Percentiles rank a stretch among this genome's conserved stretches.
Evolutionary conservation across 2,888 invertebrate genomes (phyloP).

Genomic region (Drosophila kuntzei): DNA sequence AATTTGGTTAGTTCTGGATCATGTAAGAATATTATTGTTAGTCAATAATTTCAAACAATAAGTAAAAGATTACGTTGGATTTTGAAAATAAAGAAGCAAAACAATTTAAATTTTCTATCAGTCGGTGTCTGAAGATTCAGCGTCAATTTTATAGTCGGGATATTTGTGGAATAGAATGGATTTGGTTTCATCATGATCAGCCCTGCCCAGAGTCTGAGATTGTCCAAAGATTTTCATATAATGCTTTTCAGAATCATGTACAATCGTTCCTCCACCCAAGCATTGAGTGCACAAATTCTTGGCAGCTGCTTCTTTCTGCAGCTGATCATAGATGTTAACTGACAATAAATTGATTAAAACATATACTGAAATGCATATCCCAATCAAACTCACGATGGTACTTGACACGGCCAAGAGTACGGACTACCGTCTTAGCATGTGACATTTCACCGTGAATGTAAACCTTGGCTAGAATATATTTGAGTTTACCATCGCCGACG

Average conservation of each 20-base stretch:
- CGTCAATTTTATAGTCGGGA: conserved; percentile 50
- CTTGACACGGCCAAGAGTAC: conserved; percentile 44
- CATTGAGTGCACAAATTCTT: conserved; percentile 57
- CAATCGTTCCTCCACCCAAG: conserved; percentile 59
- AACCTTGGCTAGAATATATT: conserved; percentile 59
- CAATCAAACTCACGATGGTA: conserved; percentile 58
- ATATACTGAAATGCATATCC: too few relatives aligned
- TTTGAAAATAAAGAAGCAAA: background rate
- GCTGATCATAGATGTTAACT: conserved; percentile 59
- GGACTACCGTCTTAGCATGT: conserved; percentile 49
- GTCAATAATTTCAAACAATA: background rate
- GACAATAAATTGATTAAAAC: background rate
- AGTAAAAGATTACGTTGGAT: background rate
- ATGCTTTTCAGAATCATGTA: conserved; percentile 48
- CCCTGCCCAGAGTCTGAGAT: conserved; percentile 56
- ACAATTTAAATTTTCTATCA: background rate
- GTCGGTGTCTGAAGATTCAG: conserved; percentile 42
- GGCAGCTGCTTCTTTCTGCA: conserved; percentile 46
- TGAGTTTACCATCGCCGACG: conserved; percentile 53
- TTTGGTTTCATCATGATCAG: conserved; percentile 55
- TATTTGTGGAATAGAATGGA: conserved; percentile 29
- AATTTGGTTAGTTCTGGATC: background rate
- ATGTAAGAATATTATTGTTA: background rate
- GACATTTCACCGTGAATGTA: conserved; percentile 59
- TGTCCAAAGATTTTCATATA: conserved; percentile 60